These are phyloP conservation scores for Acleris literana DNA, from an alignment of 2,888 invertebrate species.

Conservation along the genomic window DNA sequence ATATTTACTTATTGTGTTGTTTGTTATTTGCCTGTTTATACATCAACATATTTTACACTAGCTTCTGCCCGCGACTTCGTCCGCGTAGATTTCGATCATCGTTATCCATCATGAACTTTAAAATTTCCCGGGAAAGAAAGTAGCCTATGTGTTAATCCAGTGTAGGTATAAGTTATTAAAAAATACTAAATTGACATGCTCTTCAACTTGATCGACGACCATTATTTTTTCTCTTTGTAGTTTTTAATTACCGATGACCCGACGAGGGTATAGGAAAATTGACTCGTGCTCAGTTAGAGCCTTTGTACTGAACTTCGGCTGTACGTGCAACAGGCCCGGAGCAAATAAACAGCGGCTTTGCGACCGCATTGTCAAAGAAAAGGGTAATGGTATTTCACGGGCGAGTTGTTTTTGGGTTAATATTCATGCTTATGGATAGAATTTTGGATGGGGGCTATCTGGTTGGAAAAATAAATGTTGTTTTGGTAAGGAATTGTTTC, in stretches of 20 bases:
- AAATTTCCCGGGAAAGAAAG: too few species aligned
- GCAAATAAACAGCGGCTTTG: conserved; percentile 29
- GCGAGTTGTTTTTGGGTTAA: conserved; percentile 9
- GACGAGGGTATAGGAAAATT: conserved; percentile 20
- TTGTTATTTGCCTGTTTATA: too few species aligned
- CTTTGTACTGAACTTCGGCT: conserved; percentile 25
- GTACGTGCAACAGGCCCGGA: conserved; percentile 31
- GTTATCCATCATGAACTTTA: too few species aligned
- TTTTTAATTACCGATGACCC: conserved; percentile 12
- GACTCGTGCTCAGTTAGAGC: conserved; percentile 20
- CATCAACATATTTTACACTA: too few species aligned
- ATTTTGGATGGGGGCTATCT: conserved; percentile 2
- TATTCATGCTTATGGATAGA: conserved; percentile 11
- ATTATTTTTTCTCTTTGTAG: not conserved
- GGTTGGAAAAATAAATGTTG: conserved; percentile 2
- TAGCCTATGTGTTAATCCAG: too few species aligned
- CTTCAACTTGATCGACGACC: not conserved
- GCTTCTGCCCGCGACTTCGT: too few species aligned
- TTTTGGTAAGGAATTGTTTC: not conserved
- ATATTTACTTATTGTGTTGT: too few species aligned
- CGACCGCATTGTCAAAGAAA: conserved; percentile 24
- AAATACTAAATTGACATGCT: not conserved
- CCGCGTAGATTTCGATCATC: too few species aligned
- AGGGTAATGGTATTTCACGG: conserved; percentile 27
- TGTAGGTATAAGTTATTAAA: too few species aligned